Evolutionary conservation across 2,113 vertebrate genomes (phyloP).

Genomic region (Lepus americanus): DNA sequence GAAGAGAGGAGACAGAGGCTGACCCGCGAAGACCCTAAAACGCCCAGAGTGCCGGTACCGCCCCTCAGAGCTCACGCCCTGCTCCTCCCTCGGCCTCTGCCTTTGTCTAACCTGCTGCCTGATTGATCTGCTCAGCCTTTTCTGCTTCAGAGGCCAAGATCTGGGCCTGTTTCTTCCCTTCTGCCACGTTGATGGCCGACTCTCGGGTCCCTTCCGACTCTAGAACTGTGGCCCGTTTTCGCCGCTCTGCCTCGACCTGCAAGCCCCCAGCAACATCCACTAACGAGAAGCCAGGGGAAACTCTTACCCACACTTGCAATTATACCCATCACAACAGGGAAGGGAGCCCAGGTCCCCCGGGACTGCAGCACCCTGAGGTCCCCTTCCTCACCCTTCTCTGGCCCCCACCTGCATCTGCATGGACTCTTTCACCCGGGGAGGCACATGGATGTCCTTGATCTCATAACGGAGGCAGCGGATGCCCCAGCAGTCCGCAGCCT

Average conservation of each 20-base stretch:
- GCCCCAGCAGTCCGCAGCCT: constrained; percentile 96
- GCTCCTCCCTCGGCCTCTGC: neutral
- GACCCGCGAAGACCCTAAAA: neutral
- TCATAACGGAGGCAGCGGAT: constrained; percentile 97
- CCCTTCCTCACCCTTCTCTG: neutral
- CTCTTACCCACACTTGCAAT: neutral
- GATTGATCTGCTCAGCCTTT: constrained; percentile 95
- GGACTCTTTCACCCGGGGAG: constrained; percentile 96
- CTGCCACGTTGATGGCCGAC: constrained; percentile 95
- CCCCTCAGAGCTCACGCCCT: neutral
- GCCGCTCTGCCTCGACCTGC: constrained; percentile 96
- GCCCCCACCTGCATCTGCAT: constrained; percentile 98
- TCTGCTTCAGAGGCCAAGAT: constrained; percentile 96
- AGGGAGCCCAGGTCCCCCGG: neutral
- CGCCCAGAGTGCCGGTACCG: neutral
- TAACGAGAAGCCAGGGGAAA: constrained; percentile 3
- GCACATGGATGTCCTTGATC: constrained; percentile 99
- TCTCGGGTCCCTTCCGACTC: constrained; percentile 97
- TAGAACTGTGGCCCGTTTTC: constrained; percentile 95
- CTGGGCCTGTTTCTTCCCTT: constrained; percentile 96
- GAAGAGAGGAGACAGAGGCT: neutral
- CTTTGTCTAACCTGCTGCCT: constrained; percentile 91
- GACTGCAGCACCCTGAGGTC: neutral
- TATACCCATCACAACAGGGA: neutral
- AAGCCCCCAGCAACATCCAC: constrained; percentile 44